Evolutionary conservation across 2,113 vertebrate species (phyloP).

Genomic region (Salminus brasiliensis): DNA sequence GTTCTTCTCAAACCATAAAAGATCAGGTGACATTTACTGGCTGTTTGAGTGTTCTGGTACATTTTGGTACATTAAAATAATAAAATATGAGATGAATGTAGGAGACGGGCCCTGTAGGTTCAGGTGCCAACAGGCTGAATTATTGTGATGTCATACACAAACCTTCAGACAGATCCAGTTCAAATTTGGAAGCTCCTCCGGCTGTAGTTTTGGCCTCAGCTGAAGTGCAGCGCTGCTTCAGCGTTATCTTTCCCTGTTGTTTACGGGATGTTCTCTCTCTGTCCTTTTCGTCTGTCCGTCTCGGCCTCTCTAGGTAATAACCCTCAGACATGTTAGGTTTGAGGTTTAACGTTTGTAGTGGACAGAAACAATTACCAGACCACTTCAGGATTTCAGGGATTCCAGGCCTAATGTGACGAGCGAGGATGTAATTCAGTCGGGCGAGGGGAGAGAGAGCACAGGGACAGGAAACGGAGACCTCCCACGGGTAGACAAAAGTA

Average conservation of each 20-base stretch:
- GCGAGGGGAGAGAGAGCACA: conserved; percentile 14
- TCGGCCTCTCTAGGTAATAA: not conserved
- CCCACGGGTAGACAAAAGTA: conserved; percentile 39
- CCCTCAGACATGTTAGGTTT: not conserved
- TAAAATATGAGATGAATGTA: no score
- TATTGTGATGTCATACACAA: no score
- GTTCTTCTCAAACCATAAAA: no score
- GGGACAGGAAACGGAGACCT: conserved; percentile 33
- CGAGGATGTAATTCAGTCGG: conserved; percentile 21
- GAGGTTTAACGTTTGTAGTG: conserved; percentile 14
- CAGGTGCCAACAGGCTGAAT: no score
- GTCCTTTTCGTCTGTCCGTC: not conserved
- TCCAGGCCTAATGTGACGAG: conserved; percentile 11
- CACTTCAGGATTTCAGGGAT: conserved; percentile 15
- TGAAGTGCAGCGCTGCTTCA: not conserved
- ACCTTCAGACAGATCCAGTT: no score
- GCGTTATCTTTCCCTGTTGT: not conserved
- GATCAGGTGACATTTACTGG: no score
- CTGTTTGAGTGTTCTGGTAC: no score
- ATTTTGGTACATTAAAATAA: no score
- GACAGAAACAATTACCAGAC: conserved; percentile 38
- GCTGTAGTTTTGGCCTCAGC: no score
- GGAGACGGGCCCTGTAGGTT: no score
- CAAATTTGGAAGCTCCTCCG: no score
- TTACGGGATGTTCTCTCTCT: not conserved